phyloP scores from a whole-genome alignment of 1,140 invertebrate species.

The Caerostris darwini region DNA sequence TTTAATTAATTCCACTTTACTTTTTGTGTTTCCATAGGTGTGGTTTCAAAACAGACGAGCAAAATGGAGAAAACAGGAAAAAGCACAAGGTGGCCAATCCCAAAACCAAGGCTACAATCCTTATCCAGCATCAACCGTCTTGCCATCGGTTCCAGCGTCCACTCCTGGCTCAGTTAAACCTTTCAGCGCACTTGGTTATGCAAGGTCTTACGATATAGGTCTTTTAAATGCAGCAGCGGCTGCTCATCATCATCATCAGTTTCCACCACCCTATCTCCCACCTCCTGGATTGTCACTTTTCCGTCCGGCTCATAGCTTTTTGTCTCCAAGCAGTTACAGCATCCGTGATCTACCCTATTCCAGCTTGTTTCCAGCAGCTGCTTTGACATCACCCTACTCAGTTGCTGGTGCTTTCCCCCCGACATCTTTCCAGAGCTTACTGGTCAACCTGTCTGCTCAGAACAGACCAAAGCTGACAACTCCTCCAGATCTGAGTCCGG shows the following conservation, averaged over 20 bases:
- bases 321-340: constrained; percentile 60
- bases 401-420: constrained; percentile 74
- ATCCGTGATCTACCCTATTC: constrained; percentile 70
- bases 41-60: constrained; percentile 97
- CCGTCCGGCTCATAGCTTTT: constrained; percentile 58
- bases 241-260: constrained; percentile 57
- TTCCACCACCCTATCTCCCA: constrained; percentile 64
- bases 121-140: constrained; percentile 65
- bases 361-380: constrained; percentile 63
- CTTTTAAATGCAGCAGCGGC: constrained; percentile 45
- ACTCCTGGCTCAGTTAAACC: constrained; percentile 51
- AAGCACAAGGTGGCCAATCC: constrained; percentile 74
- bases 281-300: constrained; percentile 56
- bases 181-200: constrained; percentile 64
- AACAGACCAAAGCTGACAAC: constrained; percentile 83
- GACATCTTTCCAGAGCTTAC: constrained; percentile 91
- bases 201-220: constrained; percentile 62
- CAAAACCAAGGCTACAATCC: constrained; percentile 76
- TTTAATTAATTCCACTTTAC: background rate
- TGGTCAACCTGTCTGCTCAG: constrained; percentile 89
- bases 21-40: constrained; percentile 85
- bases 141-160: constrained; percentile 65
- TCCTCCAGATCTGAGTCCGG: constrained; percentile 63
- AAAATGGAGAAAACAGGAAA: constrained; percentile 91
- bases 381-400: constrained; percentile 65